A percentile compares a stretch with the other conserved stretches of the same genome.
Conservation (phyloP, 2,888 invertebrate genomes). For the Heliothis peltigera region DNA sequence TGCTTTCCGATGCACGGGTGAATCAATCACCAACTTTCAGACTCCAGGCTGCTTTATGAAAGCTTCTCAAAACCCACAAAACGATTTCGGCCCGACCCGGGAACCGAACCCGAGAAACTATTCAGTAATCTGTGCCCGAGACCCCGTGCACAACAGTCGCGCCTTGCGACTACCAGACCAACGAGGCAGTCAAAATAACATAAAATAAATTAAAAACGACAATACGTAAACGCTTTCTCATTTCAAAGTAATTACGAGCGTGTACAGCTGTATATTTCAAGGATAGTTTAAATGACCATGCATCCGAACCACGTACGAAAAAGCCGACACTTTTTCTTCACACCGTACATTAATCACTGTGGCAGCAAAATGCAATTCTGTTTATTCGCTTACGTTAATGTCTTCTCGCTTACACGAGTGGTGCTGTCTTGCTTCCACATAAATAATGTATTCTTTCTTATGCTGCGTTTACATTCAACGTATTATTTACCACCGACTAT, state of each 20-base stretch:
- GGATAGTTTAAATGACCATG: slow-evolving; percentile 12
- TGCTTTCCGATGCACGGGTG: too few species aligned
- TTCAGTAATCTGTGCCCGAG: too few species aligned
- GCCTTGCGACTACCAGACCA: too few species aligned
- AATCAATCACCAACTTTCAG: too few species aligned
- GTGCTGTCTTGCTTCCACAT: slow-evolving; percentile 1
- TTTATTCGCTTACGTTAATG: slow-evolving; percentile 7
- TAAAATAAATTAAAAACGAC: background rate
- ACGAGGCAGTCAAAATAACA: too few species aligned
- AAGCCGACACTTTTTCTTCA: slow-evolving; percentile 6
- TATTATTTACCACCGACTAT: background rate
- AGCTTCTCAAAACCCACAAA: too few species aligned
- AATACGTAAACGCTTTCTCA: background rate
- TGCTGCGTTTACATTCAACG: background rate
- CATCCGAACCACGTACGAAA: slow-evolving; percentile 1
- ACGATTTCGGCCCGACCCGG: too few species aligned
- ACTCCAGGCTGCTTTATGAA: too few species aligned
- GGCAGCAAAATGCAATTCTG: slow-evolving; percentile 12
- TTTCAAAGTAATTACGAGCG: background rate
- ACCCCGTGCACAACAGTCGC: too few species aligned
- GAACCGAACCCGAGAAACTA: too few species aligned
- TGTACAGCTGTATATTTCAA: background rate
- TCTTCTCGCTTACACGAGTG: slow-evolving; percentile 14
- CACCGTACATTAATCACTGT: slow-evolving; percentile 11
- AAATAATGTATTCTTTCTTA: background rate